A percentile compares a stretch with the other conserved stretches of the same genome.
phyloP scores from a whole-genome alignment of 2,888 invertebrate species.

The Eilema sororculum region DNA sequence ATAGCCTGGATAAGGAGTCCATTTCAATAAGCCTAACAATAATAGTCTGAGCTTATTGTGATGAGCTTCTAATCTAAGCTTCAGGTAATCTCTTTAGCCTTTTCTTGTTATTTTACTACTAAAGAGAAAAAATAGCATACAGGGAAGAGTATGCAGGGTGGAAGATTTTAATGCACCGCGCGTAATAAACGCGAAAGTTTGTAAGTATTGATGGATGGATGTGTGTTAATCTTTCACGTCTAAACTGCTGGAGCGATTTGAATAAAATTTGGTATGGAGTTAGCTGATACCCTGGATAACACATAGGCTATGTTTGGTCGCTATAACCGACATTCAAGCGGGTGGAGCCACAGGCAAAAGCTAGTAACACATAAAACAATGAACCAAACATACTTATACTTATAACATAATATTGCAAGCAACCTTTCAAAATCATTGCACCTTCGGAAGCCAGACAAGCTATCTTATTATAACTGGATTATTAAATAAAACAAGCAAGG shows the following conservation, averaged over 20 bases:
- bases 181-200: too few species aligned
- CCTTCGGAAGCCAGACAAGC: constrained; percentile 56
- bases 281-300: too few species aligned
- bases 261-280: too few species aligned
- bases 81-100: not conserved
- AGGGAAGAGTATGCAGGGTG: too few species aligned
- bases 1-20: constrained; percentile 3
- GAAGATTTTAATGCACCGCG: too few species aligned
- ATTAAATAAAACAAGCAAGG: constrained; percentile 62
- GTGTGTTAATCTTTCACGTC: too few species aligned
- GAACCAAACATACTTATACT: constrained; percentile 5
- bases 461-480: constrained; percentile 75
- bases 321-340: too few species aligned
- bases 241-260: too few species aligned
- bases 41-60: constrained; percentile 1
- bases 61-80: constrained; percentile 3
- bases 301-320: too few species aligned
- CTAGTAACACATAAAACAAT: constrained; percentile 11
- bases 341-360: too few species aligned
- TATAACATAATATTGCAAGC: constrained; percentile 43
- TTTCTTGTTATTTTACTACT: not conserved
- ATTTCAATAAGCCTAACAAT: not conserved
- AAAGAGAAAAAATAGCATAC: not conserved
- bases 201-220: too few species aligned
- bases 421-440: constrained; percentile 50